These are phyloP conservation scores for Rotaria macrura DNA, from an alignment of 2,888 invertebrate genomes.

Conservation along the genomic window DNA sequence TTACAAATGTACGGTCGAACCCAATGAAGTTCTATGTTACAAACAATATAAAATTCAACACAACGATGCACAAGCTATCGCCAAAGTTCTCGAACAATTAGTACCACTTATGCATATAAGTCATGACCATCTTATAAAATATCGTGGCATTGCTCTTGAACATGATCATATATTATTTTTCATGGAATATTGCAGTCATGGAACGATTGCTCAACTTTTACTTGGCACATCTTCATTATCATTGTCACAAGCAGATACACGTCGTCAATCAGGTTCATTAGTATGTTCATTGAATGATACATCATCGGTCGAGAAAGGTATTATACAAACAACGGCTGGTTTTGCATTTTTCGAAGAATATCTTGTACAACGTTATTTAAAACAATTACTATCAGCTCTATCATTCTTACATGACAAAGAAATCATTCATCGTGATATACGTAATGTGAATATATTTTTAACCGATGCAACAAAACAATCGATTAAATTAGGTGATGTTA, in stretches of 20 bases:
- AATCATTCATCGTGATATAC: slow-evolving; percentile 12
- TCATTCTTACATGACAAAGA: slow-evolving; percentile 4
- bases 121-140: background rate
- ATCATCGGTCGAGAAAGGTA: background rate
- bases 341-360: background rate
- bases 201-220: background rate
- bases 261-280: background rate
- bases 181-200: slow-evolving; percentile 18
- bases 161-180: slow-evolving; percentile 20
- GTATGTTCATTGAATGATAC: background rate
- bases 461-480: background rate
- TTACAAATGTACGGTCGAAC: background rate
- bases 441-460: slow-evolving; percentile 3
- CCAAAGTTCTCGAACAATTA: background rate
- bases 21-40: background rate
- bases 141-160: slow-evolving; percentile 11
- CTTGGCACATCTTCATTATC: background rate
- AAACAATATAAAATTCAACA: slow-evolving; percentile 14
- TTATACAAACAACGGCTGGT: background rate
- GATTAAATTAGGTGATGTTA: slow-evolving; percentile 8
- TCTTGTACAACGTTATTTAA: background rate
- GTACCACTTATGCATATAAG: background rate
- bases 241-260: background rate
- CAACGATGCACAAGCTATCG: background rate
- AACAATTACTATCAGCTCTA: background rate